Base-by-base conservation (phyloP, 2,888 invertebrate genomes). In the Hemistola chrysoprasaria region DNA sequence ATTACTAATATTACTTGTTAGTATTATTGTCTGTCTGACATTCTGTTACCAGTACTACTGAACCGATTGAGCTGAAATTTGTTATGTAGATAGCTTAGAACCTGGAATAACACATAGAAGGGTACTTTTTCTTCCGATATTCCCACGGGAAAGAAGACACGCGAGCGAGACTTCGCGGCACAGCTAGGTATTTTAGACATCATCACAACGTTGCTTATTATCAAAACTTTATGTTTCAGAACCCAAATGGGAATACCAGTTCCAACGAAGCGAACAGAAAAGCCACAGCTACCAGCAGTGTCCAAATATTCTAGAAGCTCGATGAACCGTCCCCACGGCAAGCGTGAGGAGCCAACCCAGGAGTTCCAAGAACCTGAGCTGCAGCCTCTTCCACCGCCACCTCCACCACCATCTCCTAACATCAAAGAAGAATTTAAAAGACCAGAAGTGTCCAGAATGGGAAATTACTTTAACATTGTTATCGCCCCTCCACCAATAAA, bases 171-270 rank as follows among this genome's bases (percentile, higher is more conserved):
- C n/a, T n/a, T n/a, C n/a, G n/a, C n/a, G n/a, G n/a, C n/a, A n/a
- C n/a, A n/a, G n/a, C n/a, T n/a, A n/a, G n/a, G n/a, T n/a, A n/a
- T n/a, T n/a, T n/a, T n/a, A n/a, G n/a, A 2, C 16, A 3, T 3
- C 16, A 2, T 16, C 16, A 16, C 16, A 16, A 16, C 4, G n/a
- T 16, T 4, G 8, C 1, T 8, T 24, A 3, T 2, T 20, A 2
- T 11, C 7, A 11, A 20, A 20, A 11, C 5, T 7, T 10, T 27
- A 22, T 22, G 6, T 35, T 73, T 31, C 70, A 88, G 87, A 47
- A 88, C 87, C 3, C 87, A 88, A 69, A 87, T 88, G 85, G 87
- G 87, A 1, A 86, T 88, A 53, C 87, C 87, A 22, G 79, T 88
- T 1, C 78, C 83, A 9, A 71, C 63, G 4, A 80, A 77, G 48